These are phyloP conservation scores for Ovis aries DNA, from an alignment of 2,113 vertebrate species.

Conservation along the genomic window DNA sequence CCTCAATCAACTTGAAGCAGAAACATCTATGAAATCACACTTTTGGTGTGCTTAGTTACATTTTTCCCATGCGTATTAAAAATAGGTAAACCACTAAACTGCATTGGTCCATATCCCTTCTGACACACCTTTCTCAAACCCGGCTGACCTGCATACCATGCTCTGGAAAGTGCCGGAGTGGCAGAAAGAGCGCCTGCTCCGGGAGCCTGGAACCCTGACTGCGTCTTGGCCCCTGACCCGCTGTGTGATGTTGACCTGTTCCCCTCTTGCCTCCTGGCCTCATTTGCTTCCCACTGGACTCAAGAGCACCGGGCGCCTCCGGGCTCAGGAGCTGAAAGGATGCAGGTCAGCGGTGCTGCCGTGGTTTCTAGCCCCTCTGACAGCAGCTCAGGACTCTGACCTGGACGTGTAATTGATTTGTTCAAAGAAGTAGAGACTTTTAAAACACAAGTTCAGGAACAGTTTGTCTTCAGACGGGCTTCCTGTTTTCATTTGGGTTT, in stretches of 20 bases:
- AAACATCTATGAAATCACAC: background rate
- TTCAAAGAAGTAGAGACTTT: background rate
- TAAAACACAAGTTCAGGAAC: background rate
- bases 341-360: too few species aligned
- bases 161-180: background rate
- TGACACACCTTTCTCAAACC: background rate
- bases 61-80: background rate
- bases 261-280: background rate
- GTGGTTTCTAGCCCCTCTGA: too few species aligned
- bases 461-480: background rate
- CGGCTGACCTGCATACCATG: background rate
- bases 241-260: background rate
- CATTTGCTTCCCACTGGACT: background rate
- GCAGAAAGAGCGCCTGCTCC: background rate
- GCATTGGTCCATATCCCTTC: background rate
- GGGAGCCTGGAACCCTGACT: background rate
- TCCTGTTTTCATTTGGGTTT: background rate
- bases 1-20: background rate
- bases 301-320: background rate
- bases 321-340: background rate
- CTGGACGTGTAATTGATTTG: background rate
- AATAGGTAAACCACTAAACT: background rate
- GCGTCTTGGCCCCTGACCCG: background rate
- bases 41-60: background rate
- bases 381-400: background rate